These are phyloP conservation scores for Harpagus bidentatus DNA, from an alignment of 2,113 vertebrate species.

Conservation along the genomic window DNA sequence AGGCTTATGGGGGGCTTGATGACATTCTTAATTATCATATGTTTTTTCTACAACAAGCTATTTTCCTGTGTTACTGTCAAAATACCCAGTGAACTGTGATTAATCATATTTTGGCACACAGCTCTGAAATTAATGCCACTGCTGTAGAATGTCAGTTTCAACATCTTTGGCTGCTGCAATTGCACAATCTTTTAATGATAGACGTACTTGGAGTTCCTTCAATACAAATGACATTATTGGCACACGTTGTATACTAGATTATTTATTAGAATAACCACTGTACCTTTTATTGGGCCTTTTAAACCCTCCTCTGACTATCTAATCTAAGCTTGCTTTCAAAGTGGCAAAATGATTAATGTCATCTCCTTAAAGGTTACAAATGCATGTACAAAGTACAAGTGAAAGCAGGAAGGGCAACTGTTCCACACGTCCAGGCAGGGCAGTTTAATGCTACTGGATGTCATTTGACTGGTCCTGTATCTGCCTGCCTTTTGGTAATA, in stretches of 20 bases:
- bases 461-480: not conserved
- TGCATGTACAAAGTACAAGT: accelerated
- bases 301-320: not conserved
- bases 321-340: not conserved
- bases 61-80: not conserved
- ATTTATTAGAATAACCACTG: not conserved
- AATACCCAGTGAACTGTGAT: not conserved
- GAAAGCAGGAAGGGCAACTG: not conserved
- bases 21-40: not conserved
- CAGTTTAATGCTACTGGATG: not conserved
- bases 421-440: accelerated
- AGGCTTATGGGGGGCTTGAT: not conserved
- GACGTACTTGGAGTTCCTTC: slow-evolving; percentile 41
- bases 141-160: not conserved
- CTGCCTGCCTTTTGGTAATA: not conserved
- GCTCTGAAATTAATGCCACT: not conserved
- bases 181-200: not conserved
- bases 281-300: not conserved
- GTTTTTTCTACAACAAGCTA: not conserved
- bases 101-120: not conserved
- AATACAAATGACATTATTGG: slow-evolving; percentile 11
- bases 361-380: not conserved
- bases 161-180: slow-evolving; percentile 8
- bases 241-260: not conserved
- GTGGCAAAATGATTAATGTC: not conserved